Evolutionary conservation across 2,113 vertebrate genomes (phyloP).

Genomic region (Geococcyx californianus): DNA sequence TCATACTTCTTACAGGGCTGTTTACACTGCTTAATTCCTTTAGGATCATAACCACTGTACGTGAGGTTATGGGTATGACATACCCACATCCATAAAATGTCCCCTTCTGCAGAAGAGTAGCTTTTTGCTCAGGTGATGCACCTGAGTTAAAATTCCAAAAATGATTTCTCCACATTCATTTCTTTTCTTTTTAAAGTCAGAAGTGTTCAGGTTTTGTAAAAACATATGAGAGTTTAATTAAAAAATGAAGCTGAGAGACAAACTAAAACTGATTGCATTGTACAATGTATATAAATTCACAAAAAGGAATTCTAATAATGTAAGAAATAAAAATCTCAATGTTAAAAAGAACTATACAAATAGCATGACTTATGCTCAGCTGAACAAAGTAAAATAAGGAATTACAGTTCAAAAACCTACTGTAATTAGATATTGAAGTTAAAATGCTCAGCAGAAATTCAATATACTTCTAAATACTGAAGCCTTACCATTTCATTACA

Average conservation of each 20-base stretch:
- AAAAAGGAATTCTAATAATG: background rate
- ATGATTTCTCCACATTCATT: background rate
- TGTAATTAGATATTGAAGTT: background rate
- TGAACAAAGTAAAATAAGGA: background rate
- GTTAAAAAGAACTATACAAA: background rate
- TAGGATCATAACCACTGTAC: background rate
- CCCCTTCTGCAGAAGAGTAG: background rate
- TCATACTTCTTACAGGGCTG: background rate
- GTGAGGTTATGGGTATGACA: background rate
- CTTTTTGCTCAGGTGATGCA: background rate
- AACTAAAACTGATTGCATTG: background rate
- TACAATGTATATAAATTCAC: background rate
- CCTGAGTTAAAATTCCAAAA: conserved; percentile 2
- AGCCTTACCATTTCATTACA: background rate
- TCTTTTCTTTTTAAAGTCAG: background rate
- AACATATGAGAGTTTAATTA: background rate
- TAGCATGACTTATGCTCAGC: background rate
- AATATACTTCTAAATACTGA: background rate
- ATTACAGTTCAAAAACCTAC: background rate
- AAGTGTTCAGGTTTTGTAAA: background rate
- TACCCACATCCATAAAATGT: background rate
- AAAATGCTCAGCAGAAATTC: background rate
- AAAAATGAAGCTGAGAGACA: background rate
- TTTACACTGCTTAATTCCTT: background rate
- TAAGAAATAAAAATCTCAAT: background rate